Evolutionary conservation across 2,113 vertebrate species (phyloP).

Genomic region (Ivindomyrus marchei): DNA sequence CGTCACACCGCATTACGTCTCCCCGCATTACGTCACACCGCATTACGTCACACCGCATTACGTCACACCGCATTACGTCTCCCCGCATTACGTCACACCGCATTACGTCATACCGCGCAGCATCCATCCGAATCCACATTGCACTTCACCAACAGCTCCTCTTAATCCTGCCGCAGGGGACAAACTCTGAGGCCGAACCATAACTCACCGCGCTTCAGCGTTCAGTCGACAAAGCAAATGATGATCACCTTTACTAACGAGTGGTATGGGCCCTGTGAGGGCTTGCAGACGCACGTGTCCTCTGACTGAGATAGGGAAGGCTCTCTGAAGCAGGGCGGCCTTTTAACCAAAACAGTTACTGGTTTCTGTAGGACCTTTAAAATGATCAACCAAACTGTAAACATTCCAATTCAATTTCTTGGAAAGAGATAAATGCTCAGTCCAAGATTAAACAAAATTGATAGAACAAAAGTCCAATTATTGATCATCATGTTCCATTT

Average conservation of each 20-base stretch:
- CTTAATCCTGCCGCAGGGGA: background rate
- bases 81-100: no score
- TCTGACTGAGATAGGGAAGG: no score
- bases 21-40: no score
- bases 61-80: no score
- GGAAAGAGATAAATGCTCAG: background rate
- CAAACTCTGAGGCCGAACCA: background rate
- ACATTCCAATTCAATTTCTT: background rate
- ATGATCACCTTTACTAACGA: slow-evolving; percentile 10
- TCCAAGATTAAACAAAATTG: background rate
- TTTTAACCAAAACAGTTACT: background rate
- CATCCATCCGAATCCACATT: background rate
- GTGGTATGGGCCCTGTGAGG: background rate
- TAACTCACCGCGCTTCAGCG: background rate
- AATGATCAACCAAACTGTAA: background rate
- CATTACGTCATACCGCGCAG: background rate
- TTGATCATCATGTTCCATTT: background rate
- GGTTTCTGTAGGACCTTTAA: background rate
- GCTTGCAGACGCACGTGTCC: background rate
- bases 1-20: background rate
- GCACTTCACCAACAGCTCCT: background rate
- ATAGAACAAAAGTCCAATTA: background rate
- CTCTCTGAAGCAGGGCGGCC: no score
- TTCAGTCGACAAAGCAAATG: background rate
- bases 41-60: no score